Percentiles rank a stretch among this genome's conserved stretches.
These are phyloP conservation scores for Folsomia manolachei DNA, from an alignment of 2,888 invertebrate species.

Conservation along the genomic window DNA sequence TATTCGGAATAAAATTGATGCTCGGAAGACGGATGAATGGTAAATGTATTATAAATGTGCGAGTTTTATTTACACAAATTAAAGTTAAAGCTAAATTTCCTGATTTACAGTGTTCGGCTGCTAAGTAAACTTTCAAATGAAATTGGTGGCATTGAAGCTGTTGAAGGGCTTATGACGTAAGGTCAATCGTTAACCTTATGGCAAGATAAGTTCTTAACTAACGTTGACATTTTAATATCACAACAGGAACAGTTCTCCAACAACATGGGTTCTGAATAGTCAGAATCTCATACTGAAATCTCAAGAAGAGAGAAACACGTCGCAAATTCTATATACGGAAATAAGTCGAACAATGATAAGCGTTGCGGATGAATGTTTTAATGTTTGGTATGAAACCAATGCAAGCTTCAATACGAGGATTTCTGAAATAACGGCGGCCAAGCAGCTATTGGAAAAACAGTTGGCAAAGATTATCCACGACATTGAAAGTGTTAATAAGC, in stretches of 20 bases:
- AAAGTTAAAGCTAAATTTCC: conserved; percentile 30
- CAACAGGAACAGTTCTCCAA: conserved; percentile 64
- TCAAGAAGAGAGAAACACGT: conserved; percentile 77
- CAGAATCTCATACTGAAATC: conserved; percentile 73
- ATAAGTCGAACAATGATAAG: conserved; percentile 38
- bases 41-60: too few species aligned
- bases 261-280: conserved; percentile 78
- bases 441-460: conserved; percentile 38
- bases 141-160: conserved; percentile 34
- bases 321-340: conserved; percentile 60
- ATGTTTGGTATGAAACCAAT: conserved; percentile 47
- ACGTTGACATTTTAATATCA: too few species aligned
- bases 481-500: conserved; percentile 42
- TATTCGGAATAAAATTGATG: conserved; percentile 46
- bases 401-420: conserved; percentile 40
- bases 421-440: conserved; percentile 38
- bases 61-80: neutral
- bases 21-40: conserved; percentile 44
- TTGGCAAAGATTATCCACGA: conserved; percentile 40
- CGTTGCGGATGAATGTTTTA: conserved; percentile 44
- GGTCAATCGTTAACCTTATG: too few species aligned
- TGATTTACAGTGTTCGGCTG: conserved; percentile 42
- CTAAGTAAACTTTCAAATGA: conserved; percentile 39
- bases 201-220: too few species aligned
- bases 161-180: conserved; percentile 24